Conservation (phyloP, 2,113 vertebrate species). For the Nesospiza acunhae region DNA sequence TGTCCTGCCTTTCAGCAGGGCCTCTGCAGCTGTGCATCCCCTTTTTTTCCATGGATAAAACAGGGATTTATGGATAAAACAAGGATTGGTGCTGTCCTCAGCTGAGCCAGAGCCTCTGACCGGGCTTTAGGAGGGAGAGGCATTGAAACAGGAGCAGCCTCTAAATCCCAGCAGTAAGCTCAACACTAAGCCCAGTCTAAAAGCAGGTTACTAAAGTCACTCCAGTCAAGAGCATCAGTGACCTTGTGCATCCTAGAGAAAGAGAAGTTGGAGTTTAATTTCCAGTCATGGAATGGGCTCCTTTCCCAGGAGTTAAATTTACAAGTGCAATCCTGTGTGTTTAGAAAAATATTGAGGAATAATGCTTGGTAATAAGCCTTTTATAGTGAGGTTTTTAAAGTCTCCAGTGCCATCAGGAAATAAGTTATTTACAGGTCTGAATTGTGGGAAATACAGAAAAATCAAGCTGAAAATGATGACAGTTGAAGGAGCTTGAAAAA, state of each 20-base stretch:
- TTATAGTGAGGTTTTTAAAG: neutral
- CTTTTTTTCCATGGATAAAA: neutral
- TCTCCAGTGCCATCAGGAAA: neutral
- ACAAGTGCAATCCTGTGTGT: neutral
- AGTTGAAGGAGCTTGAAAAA: neutral
- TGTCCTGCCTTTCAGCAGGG: neutral
- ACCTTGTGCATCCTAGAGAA: neutral
- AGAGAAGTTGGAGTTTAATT: neutral
- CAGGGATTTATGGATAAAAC: neutral
- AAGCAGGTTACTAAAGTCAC: neutral
- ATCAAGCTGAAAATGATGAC: neutral
- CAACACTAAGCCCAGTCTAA: neutral
- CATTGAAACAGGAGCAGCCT: fast-evolving
- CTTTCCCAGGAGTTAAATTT: neutral
- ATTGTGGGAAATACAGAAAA: neutral
- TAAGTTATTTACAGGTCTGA: neutral
- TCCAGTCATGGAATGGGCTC: neutral
- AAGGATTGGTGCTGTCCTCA: neutral
- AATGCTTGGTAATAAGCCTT: neutral
- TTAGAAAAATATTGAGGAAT: neutral
- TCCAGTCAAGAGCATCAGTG: neutral
- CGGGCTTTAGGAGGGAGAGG: neutral
- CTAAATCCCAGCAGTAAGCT: neutral
- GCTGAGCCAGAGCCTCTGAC: neutral
- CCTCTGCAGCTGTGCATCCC: neutral